Conservation (phyloP, 1,140 invertebrate species). For the Lucilia sericata region DNA sequence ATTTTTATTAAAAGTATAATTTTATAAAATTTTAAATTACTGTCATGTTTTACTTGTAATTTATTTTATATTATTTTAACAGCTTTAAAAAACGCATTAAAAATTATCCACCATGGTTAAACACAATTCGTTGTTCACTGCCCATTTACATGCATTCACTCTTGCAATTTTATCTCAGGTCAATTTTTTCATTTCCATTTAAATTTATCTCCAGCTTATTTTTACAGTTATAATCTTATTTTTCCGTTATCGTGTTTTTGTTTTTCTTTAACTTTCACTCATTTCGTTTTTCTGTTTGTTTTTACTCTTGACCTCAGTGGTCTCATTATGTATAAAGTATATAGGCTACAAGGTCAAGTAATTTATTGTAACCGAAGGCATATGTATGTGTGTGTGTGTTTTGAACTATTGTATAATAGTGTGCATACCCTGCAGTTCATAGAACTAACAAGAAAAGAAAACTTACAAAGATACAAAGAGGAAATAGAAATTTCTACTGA, state of each 20-base stretch:
- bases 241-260: background rate
- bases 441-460: no score
- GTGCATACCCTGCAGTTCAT: no score
- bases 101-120: background rate
- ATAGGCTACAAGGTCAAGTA: background rate
- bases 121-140: background rate
- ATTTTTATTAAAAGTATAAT: no score
- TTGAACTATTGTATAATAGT: background rate
- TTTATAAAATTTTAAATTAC: no score
- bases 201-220: background rate
- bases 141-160: background rate
- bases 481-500: no score
- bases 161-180: background rate
- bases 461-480: no score
- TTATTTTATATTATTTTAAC: no score
- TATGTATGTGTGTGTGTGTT: background rate
- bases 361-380: background rate
- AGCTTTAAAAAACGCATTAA: no score
- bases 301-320: conserved; percentile 25
- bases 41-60: no score
- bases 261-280: background rate
- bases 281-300: background rate
- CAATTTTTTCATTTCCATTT: background rate
- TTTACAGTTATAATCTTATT: conserved; percentile 7
- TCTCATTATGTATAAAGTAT: conserved; percentile 7